phyloP scores from a whole-genome alignment of 1,140 invertebrate genomes.

The Drosophila biarmipes region DNA sequence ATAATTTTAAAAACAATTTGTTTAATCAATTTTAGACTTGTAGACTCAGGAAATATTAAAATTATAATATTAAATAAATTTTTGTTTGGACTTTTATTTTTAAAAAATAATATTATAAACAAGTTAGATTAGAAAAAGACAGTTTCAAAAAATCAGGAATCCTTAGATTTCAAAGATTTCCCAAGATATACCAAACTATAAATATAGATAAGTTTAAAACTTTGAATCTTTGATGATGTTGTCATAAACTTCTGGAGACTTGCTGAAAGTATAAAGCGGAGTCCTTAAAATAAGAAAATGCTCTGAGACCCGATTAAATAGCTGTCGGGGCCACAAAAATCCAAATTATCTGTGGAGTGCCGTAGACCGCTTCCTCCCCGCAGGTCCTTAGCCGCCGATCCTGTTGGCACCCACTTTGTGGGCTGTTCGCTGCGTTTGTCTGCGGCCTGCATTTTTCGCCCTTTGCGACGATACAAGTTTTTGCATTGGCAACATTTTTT shows the following conservation, averaged over 20 bases:
- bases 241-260: background rate
- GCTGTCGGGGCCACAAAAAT: constrained; percentile 35
- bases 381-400: background rate
- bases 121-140: too few species aligned
- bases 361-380: background rate
- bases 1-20: too few species aligned
- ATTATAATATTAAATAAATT: too few species aligned
- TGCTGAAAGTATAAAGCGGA: background rate
- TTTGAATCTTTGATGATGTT: too few species aligned
- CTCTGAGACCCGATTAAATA: constrained; percentile 22
- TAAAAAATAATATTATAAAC: too few species aligned
- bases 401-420: constrained; percentile 38
- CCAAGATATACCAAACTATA: too few species aligned
- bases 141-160: too few species aligned
- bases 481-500: constrained; percentile 65
- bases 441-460: constrained; percentile 72
- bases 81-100: too few species aligned
- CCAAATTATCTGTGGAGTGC: constrained; percentile 46
- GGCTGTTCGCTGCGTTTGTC: constrained; percentile 64
- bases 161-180: too few species aligned
- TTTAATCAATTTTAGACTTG: too few species aligned
- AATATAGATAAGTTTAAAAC: too few species aligned
- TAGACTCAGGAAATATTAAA: too few species aligned
- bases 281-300: constrained; percentile 1
- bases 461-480: constrained; percentile 60